Evolutionary conservation across 1,140 invertebrate genomes (phyloP), one percentile per base, ranked within the genome.

Genomic region (Aphaenogaster floridana): DNA sequence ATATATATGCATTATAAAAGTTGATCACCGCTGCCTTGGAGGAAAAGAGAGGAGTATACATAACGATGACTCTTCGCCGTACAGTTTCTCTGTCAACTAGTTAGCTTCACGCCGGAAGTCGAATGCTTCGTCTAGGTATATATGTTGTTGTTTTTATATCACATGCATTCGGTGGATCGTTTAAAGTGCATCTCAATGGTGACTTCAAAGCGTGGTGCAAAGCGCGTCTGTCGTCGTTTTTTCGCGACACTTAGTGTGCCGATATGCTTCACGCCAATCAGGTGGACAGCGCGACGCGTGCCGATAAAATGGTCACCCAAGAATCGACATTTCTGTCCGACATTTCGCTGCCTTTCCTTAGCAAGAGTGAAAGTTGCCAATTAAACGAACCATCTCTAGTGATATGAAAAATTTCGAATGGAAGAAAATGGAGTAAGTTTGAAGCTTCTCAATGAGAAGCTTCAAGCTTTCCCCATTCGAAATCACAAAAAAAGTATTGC

Each of bases 301-400:
- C 66, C 79, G 79, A 83, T 83, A 83, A 83, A 83, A 71, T 83
- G 66, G 79, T 83, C 68, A 83, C 66, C 66, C 79, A 61, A 71
- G 66, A 83, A 83, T 83, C 79, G 79, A 83, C 79, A 83, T 83
- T 42, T 13, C 66, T 48, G 28, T 83, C 54, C 21, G 28, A 83
- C 11, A 34, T 61, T 63, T 42, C 54, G 15, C 8, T 59, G 21
- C 61, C 17, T 68, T 34, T 48, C 28, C 64, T 42, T 15, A 6
- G 21, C 77, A 21, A 50, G 34, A 79, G 1, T 8, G 15, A 3
- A 61, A 71, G 28, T 36, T 7, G 39, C 21, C 13, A 45, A 45
- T 15, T 48, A 17, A 52, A 39, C 13, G 45, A 52, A 13, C 15
- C 15, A 45, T 72, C n/a, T 72, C 13, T 34, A 28, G 36, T 4